Base-by-base conservation (phyloP, 2,888 invertebrate genomes). In the Drosophila kanekoi region DNA sequence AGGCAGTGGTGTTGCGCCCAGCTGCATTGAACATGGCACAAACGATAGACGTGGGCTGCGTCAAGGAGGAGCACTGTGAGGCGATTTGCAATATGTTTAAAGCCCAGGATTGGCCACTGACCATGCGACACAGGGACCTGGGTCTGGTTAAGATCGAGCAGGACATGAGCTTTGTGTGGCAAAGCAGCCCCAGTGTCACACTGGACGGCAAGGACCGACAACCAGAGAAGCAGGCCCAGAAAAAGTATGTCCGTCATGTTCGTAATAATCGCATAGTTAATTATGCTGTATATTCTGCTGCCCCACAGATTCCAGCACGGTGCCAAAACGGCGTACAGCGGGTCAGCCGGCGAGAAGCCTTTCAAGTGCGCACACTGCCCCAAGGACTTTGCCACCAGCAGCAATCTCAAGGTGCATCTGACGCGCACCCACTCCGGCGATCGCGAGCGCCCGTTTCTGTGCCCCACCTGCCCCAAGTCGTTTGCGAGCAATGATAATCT, bases 31-130 rank as follows among this genome's bases (percentile, higher is more conserved):
- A 16, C 13, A 76, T 76, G 76, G 78, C 72, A 23, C 78, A 69
- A 61, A 45, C 69, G 20, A 60, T 76, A 44, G 78, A 76, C 43
- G 76, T 76, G 40, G 78, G 64, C 35, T 77, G 74, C 11, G 76
- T 76, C 3, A 76, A 76, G 33, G 74, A 77, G 65, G 78, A 77
- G 23, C 78, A 76, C 33, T 77, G 73, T 35, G 77, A 75, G 52
- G 68, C 77, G 47, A 75, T 77, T 33, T 75, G 77, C 64, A 75
- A 77, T 58, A 77, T 77, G 73, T 77, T 75, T 20, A 73, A 73
- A 33, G 33, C 43, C 5, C 75, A 77, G 28, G 76, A 76, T 48
- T 76, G 76, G 78, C 78, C 61, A 35, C 11, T 76, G 14, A 64
- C 68, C 14, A 73, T 77, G 78, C 40, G 78, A 14, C 75, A 77